Evolutionary conservation across 2,113 vertebrate genomes (phyloP), one percentile per base, ranked within the genome.

Genomic region (Rhea pennata): DNA sequence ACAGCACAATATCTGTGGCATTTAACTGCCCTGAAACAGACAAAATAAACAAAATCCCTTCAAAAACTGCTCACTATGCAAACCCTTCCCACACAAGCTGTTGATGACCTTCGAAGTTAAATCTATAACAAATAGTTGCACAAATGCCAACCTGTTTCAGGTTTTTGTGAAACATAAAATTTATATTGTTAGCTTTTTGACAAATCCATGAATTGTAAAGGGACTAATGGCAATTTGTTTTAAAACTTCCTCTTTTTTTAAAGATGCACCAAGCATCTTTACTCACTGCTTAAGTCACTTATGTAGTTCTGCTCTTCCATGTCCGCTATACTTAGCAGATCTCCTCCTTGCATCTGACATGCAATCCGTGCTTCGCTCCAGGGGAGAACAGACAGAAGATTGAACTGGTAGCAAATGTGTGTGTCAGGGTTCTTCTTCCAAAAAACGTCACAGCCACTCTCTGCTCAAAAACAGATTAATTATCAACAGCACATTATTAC

Each of bases 371-470:
- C 99, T 95, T 99, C 98, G 4, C 54, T 98, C 99, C 99, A 99
- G 51, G 99, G 98, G 16, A 99, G 98, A 67, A 98, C 96, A 23
- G 99, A 99, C 20, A 96, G 96, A 26, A 99, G 87, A 97, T 99
- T 99, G 97, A 99, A 99, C 96, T 99, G 99, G 97, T 99, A 99
- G 90, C 99, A 99, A 11, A 98, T 62, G 3, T 73, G 92, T 6
- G 98, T 98, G 56, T 96, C 92, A 7, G 96, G 93, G 93, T 98
- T 98, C 64, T 98, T 98, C 95, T 99, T 97, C 99, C 99, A 99
- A 82, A 99, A 96, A 15, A 67, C 39, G 2, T 98, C 98, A 36
- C 99, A 99, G 69, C 96, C 97, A 6, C 93, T 94, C 58, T 97
- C 98, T 98, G 82, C 39, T 61, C 91, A 76, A 48, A 92, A 95